These are phyloP conservation scores for Dendrolimus punctatus DNA, from an alignment of 1,140 invertebrate genomes.

Conservation along the genomic window DNA sequence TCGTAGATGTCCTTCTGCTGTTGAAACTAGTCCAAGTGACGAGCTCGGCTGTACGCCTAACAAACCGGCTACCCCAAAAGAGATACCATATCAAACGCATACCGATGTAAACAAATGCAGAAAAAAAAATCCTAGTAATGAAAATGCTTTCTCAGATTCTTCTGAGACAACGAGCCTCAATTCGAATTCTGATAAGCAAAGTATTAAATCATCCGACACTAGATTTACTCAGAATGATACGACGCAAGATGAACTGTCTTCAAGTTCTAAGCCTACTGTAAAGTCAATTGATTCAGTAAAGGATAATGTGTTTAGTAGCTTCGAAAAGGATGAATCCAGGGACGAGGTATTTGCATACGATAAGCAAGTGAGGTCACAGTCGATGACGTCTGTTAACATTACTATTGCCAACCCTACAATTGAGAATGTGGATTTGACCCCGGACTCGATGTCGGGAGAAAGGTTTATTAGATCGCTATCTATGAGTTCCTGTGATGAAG, in stretches of 20 bases:
- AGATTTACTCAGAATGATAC: constrained; percentile 53
- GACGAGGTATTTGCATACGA: constrained; percentile 54
- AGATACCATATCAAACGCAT: constrained; percentile 30
- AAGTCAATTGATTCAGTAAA: constrained; percentile 55
- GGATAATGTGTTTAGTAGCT: constrained; percentile 41
- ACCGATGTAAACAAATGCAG: constrained; percentile 14
- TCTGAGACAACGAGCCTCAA: constrained; percentile 68
- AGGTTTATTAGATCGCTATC: constrained; percentile 71
- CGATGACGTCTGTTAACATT: constrained; percentile 77
- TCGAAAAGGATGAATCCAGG: constrained; percentile 55
- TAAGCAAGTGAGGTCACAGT: constrained; percentile 70
- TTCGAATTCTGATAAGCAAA: constrained; percentile 66
- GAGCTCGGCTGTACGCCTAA: constrained; percentile 34
- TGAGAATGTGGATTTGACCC: constrained; percentile 74
- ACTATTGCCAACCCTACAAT: constrained; percentile 79
- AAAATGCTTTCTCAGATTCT: constrained; percentile 65
- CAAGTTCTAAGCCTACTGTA: constrained; percentile 55
- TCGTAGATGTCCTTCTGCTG: constrained; percentile 86
- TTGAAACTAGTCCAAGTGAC: constrained; percentile 74
- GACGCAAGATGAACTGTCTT: constrained; percentile 49
- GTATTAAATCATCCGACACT: constrained; percentile 57
- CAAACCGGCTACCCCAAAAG: constrained; percentile 39
- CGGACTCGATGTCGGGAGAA: constrained; percentile 67
- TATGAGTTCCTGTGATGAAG: constrained; percentile 74
- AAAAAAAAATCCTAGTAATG: constrained; percentile 41